Evolutionary conservation across 2,888 invertebrate genomes (phyloP).

Genomic region (Pegoplata infirma): DNA sequence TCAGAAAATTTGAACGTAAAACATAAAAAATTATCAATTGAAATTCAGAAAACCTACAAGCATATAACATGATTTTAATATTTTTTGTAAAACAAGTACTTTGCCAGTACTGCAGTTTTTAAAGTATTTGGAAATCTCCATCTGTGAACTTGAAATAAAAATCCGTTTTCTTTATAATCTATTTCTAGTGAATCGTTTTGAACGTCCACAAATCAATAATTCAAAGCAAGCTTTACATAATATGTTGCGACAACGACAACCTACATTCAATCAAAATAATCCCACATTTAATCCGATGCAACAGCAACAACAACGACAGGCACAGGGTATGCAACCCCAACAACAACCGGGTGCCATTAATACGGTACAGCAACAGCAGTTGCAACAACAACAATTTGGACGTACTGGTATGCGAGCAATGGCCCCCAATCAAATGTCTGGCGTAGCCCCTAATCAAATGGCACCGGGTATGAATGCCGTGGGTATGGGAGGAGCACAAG

Average conservation of each 20-base stretch:
- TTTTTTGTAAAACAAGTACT: too few species aligned
- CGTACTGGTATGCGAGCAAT: conserved; percentile 75
- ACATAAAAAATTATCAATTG: too few species aligned
- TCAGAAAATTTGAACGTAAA: too few species aligned
- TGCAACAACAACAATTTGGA: conserved; percentile 75
- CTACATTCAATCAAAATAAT: conserved; percentile 78
- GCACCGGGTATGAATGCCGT: conserved; percentile 78
- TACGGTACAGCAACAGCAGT: conserved; percentile 71
- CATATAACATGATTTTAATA: too few species aligned
- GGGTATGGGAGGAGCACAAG: conserved; percentile 77
- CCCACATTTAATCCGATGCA: conserved; percentile 72
- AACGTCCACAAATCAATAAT: conserved; percentile 81
- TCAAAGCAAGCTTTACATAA: conserved; percentile 90
- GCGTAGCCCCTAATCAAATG: conserved; percentile 74
- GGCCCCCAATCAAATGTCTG: conserved; percentile 77
- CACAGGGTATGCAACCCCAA: conserved; percentile 63
- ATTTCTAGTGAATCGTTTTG: conserved; percentile 76
- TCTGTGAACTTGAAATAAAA: too few species aligned
- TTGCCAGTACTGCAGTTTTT: too few species aligned
- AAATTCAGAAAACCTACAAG: too few species aligned
- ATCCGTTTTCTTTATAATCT: too few species aligned
- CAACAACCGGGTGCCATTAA: conserved; percentile 66
- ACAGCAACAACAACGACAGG: conserved; percentile 73
- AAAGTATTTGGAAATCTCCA: too few species aligned
- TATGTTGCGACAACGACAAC: conserved; percentile 89